A percentile compares a stretch with the other conserved stretches of the same genome.
Evolutionary conservation across 2,113 vertebrate species (phyloP).

Genomic region (Phyllostomus discolor): DNA sequence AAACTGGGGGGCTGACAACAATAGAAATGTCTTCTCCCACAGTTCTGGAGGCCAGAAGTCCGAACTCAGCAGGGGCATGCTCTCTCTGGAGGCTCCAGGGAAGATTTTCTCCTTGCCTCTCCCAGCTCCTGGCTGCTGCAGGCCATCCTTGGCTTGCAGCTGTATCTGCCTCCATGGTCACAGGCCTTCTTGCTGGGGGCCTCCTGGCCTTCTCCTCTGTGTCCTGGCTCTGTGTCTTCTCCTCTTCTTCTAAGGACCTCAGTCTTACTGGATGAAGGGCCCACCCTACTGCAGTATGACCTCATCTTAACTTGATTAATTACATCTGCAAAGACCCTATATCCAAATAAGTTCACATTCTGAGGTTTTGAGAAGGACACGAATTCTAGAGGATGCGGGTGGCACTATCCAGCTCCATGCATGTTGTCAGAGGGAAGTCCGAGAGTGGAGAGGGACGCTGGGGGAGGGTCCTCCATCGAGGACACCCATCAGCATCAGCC

Average conservation of each 20-base stretch:
- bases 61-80: no score
- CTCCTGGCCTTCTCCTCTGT: accelerated
- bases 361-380: neutral
- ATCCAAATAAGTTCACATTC: neutral
- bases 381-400: neutral
- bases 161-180: neutral
- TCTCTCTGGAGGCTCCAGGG: neutral
- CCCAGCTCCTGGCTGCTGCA: neutral
- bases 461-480: no score
- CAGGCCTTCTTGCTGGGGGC: neutral
- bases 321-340: neutral
- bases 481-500: accelerated
- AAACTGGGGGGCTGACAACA: neutral
- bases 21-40: neutral
- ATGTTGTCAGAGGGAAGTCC: neutral
- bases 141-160: neutral
- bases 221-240: neutral
- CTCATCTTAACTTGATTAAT: neutral
- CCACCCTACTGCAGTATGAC: neutral
- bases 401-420: no score
- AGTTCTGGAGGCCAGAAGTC: neutral
- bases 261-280: neutral
- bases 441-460: accelerated
- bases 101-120: neutral
- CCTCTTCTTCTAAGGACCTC: no score